phyloP scores from a whole-genome alignment of 2,888 invertebrate genomes.

The Limnephilus rhombicus region DNA sequence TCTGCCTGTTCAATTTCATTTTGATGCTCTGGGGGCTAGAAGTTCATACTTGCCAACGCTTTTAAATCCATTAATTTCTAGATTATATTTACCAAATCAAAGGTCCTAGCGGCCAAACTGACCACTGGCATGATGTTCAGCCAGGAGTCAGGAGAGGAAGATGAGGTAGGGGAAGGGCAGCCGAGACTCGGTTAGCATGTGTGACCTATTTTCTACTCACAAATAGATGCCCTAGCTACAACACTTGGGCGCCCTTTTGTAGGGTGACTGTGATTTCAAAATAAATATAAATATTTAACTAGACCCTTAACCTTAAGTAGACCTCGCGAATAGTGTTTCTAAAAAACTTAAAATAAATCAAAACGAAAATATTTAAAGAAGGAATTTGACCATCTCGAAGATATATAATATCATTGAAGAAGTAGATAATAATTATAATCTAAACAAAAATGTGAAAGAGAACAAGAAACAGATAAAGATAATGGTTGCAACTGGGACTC shows the following conservation, averaged over 20 bases:
- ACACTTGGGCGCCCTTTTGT: slow-evolving; percentile 30
- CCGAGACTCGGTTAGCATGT: slow-evolving; percentile 29
- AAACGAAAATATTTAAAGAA: too few relatives aligned
- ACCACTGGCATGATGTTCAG: neutral
- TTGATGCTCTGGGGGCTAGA: neutral
- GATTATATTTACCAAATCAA: neutral
- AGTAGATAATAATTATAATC: too few relatives aligned
- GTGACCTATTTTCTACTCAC: slow-evolving; percentile 37
- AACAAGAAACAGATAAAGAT: too few relatives aligned
- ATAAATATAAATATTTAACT: neutral
- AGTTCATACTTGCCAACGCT: too few relatives aligned
- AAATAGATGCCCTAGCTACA: slow-evolving; percentile 49
- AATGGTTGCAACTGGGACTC: too few relatives aligned
- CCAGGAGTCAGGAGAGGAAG: neutral
- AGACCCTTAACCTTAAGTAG: too few relatives aligned
- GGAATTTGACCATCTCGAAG: too few relatives aligned
- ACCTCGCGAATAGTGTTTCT: too few relatives aligned
- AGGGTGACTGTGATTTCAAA: slow-evolving; percentile 10
- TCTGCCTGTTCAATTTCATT: too few relatives aligned
- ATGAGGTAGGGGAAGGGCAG: neutral
- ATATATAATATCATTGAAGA: too few relatives aligned
- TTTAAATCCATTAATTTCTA: neutral
- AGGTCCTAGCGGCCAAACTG: neutral
- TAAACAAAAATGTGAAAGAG: too few relatives aligned
- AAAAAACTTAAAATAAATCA: too few relatives aligned